Evolutionary conservation across 92 coral and sea anemone genomes (phyloP).

Genomic region (Phenganax marumi): DNA sequence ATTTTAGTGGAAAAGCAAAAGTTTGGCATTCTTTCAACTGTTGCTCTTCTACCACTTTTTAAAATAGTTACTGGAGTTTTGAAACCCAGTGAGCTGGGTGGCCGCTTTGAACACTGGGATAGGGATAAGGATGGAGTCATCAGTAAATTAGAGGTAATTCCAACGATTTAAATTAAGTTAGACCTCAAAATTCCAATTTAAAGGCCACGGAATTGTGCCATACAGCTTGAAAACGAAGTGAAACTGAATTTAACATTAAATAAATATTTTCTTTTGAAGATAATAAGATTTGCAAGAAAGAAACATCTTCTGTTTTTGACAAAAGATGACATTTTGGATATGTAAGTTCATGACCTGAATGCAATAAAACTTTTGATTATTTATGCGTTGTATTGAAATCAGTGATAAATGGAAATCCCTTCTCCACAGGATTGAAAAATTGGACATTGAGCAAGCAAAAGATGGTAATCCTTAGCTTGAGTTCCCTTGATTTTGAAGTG

Average conservation of each 20-base stretch:
- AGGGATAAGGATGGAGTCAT: constrained; percentile 72
- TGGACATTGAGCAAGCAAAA: constrained; percentile 70
- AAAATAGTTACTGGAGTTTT: constrained; percentile 66
- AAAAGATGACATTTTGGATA: constrained; percentile 64
- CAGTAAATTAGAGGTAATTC: constrained; percentile 71
- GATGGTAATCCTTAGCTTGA: constrained; percentile 62
- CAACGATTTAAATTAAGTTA: not conserved
- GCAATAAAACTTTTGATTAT: too few species aligned
- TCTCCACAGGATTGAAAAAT: constrained; percentile 59
- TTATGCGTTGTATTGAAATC: not conserved
- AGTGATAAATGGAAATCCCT: not conserved
- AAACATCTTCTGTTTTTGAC: constrained; percentile 73
- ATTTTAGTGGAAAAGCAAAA: not conserved
- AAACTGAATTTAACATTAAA: not conserved
- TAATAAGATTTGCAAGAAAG: constrained; percentile 72
- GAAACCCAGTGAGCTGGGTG: constrained; percentile 76
- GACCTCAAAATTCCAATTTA: too few species aligned
- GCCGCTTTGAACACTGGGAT: constrained; percentile 84
- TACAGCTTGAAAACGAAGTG: not conserved
- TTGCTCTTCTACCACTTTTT: not conserved
- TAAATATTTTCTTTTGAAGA: constrained; percentile 43
- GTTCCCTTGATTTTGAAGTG: too few species aligned
- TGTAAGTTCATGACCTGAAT: constrained; percentile 54
- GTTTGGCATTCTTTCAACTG: not conserved
- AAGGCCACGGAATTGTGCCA: not conserved